Evolutionary conservation across 1,140 invertebrate genomes (phyloP), one percentile per base, ranked within the genome.

Genomic region (Atta colombica): DNA sequence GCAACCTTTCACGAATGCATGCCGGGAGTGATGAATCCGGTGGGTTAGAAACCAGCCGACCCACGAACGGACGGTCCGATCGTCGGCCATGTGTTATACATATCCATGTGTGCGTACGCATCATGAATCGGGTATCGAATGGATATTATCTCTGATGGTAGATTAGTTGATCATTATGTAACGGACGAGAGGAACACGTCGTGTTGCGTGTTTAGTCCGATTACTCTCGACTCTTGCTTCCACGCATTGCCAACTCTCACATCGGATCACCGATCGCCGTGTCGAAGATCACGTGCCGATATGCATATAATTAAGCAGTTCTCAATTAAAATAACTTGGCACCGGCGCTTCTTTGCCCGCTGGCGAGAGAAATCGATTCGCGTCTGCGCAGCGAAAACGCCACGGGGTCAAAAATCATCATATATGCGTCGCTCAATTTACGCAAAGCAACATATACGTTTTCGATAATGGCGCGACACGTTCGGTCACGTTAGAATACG

Each of bases 1-100:
- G 55, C 89, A 90, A 87, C 88, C 89, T 90, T 90, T 90, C 89
- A 90, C 89, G 75, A 90, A 72, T 81, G 74, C 72, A 74, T 28
- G 87, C 81, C 77, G 77, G 45, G 58, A 78, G 51, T 80, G 85
- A 89, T 89, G 78, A 90, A 87, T 85, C 89, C 39, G 16, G 45
- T 61, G 35, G 45, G 28, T 58, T 86, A 66, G 87, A 88, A 86
- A 88, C 85, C 85, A 72, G 65, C 58, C 65, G 88, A 78, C n/a
- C 61, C 72, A 53, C 25, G 39, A 71, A 60, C 51, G 75, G 25
- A 66, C 66, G 61, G 25, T 51, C 55, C 68, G 28, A 16, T 5
- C 65, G 39, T 31, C 66, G 86, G 18, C 6, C 53, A 53, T 58
- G 68, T 28, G 88, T 87, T 82, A 80, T 55, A 87, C 65, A 87